Evolutionary conservation across 53 echinoderm and acorn worm species (phyloP), one percentile per base, ranked within the genome.

Genomic region (Zoroaster sp.): DNA sequence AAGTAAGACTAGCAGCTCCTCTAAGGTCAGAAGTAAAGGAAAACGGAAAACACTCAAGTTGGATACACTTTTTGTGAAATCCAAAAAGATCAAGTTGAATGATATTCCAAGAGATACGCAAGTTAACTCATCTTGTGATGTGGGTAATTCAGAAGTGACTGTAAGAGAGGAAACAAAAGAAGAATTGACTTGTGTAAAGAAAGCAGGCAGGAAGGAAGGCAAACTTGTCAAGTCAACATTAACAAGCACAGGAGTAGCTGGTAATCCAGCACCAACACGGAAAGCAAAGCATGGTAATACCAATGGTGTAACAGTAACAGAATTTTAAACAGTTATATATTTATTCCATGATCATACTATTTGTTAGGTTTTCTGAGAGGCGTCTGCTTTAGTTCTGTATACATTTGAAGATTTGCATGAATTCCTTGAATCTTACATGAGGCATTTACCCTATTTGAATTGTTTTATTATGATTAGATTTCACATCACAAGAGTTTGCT

Each of bases 401-500:
- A 4, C 25, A 66, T 73, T 41, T 74, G 0, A 10, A 4, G 5
- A 2, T 23, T 40, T 7, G 40, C 74, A 23, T 38, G 39, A 10
- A 42, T 46, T 44, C 11, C 9, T 9, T 10, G 12, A 11, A 35
- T 8, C 15, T 69, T 69, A 34, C 17, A 12, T 31, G 8, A 12
- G 10, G 6, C 35, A 35, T 9, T 31, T 9, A 13, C 17, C 35
- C 8, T 36, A 3, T 0, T 13, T 30, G 4, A 0, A 12, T 32
- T 68, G n/a, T 45, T 75, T 46, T 12, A 28, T 75, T 28, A 34
- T 77, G 52, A 17, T 28, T 49, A 95, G 95, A 88, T 71, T 95
- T 95, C 63, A 95, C 92, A 12, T 36, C 87, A 28, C 90, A 93
- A 42, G 96, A 96, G 69, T 74, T 89, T 41, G 70, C 88, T 32